These are phyloP conservation scores for Cephus sareptanus DNA, from an alignment of 2,888 invertebrate species.

Conservation along the genomic window DNA sequence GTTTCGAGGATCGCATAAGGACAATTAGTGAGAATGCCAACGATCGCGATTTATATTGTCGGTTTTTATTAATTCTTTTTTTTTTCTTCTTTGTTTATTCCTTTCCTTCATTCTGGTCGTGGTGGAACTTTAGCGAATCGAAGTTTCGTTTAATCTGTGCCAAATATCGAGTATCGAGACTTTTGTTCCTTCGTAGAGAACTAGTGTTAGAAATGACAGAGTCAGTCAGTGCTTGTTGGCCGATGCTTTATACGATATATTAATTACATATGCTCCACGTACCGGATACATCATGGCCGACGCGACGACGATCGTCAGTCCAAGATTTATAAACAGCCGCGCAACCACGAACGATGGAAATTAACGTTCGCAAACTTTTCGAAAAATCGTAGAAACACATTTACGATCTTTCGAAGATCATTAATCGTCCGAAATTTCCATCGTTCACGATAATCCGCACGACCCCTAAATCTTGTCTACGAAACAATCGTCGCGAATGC, in stretches of 20 bases:
- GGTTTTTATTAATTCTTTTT: conserved; percentile 22
- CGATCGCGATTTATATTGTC: conserved; percentile 12
- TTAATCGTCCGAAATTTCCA: neutral
- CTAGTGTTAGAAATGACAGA: conserved; percentile 30
- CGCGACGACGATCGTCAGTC: neutral
- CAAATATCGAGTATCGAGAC: conserved; percentile 62
- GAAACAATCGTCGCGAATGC: neutral
- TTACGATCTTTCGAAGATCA: neutral
- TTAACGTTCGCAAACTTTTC: neutral
- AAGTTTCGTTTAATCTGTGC: conserved; percentile 61
- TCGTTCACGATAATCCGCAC: neutral
- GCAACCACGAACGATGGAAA: neutral
- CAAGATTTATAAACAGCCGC: neutral
- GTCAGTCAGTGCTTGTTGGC: conserved; percentile 24
- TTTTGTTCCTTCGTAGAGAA: conserved; percentile 59
- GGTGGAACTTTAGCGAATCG: conserved; percentile 12
- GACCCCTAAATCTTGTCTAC: neutral
- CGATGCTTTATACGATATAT: conserved; percentile 16
- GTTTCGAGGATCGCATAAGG: neutral
- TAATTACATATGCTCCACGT: neutral
- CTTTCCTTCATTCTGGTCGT: conserved; percentile 21
- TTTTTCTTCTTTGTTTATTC: neutral
- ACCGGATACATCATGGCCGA: neutral
- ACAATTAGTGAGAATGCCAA: neutral
- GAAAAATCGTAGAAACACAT: neutral